These are phyloP conservation scores for Lissonota sp. DNA, from an alignment of 2,888 invertebrate species.

Conservation along the genomic window DNA sequence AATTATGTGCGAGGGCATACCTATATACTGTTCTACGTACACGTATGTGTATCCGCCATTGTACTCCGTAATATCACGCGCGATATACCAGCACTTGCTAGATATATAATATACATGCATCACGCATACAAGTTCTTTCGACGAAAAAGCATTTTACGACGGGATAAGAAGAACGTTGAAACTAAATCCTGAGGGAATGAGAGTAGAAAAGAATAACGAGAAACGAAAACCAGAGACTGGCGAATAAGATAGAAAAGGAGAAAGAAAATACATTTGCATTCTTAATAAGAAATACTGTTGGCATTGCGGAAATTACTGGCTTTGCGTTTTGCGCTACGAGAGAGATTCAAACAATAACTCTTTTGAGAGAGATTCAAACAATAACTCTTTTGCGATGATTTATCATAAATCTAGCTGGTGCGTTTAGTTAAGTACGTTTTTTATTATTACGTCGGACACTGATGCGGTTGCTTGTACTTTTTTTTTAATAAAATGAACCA, in stretches of 20 bases:
- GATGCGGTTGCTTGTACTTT: neutral
- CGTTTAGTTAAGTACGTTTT: neutral
- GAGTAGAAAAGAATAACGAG: slow-evolving; percentile 59
- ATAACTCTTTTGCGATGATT: slow-evolving; percentile 37
- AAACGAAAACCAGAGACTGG: slow-evolving; percentile 2
- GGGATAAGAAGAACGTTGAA: slow-evolving; percentile 63
- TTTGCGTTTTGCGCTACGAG: slow-evolving; percentile 1
- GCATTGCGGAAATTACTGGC: slow-evolving; percentile 42
- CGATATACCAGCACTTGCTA: slow-evolving; percentile 47
- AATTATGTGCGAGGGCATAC: slow-evolving; percentile 16
- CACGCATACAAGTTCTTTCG: slow-evolving; percentile 32
- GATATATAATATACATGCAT: slow-evolving; percentile 18
- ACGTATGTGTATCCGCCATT: slow-evolving; percentile 41
- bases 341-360: neutral
- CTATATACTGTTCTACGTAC: slow-evolving; percentile 14
- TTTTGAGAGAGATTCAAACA: slow-evolving; percentile 22
- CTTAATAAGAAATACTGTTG: slow-evolving; percentile 60
- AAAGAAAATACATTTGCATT: slow-evolving; percentile 58
- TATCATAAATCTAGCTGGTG: slow-evolving; percentile 12
- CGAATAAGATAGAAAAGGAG: slow-evolving; percentile 13
- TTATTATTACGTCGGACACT: slow-evolving; percentile 4
- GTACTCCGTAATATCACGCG: slow-evolving; percentile 57
- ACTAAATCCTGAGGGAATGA: slow-evolving; percentile 63
- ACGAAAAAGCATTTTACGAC: slow-evolving; percentile 63
- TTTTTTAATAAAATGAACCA: neutral